phyloP scores from a whole-genome alignment of 1,140 invertebrate genomes.

The Stegodyphus mimosarum region DNA sequence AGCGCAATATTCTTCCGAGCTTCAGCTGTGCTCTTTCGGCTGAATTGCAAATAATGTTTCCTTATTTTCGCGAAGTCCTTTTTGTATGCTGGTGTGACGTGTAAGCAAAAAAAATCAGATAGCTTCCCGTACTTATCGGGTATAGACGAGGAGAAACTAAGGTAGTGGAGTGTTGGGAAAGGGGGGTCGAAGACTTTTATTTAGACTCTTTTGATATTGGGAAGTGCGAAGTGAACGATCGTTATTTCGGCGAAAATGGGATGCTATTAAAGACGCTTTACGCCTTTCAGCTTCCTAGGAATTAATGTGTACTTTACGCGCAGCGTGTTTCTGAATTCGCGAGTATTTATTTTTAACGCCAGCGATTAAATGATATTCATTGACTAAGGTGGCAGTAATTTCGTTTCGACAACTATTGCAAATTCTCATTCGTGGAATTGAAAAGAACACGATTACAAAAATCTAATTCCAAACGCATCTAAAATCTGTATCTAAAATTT shows the following conservation, averaged over 20 bases:
- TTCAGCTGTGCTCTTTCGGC: not conserved
- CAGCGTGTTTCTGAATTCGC: too few relatives aligned
- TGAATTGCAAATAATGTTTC: constrained; percentile 55
- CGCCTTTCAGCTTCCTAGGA: too few relatives aligned
- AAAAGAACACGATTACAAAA: too few relatives aligned
- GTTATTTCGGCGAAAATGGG: constrained; percentile 40
- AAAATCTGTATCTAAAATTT: too few relatives aligned
- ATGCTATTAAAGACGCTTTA: constrained; percentile 25
- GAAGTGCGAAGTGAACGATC: constrained; percentile 29
- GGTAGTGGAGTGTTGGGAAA: not conserved
- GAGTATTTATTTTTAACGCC: too few relatives aligned
- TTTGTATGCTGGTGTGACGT: not conserved
- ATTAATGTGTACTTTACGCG: too few relatives aligned
- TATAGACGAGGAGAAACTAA: not conserved
- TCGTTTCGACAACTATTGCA: too few relatives aligned
- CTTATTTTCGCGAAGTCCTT: constrained; percentile 18
- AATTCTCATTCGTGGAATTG: too few relatives aligned
- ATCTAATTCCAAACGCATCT: too few relatives aligned
- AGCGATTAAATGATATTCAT: too few relatives aligned
- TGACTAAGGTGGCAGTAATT: too few relatives aligned
- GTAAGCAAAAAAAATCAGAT: not conserved
- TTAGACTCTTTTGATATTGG: constrained; percentile 23
- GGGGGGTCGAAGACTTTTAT: constrained; percentile 25
- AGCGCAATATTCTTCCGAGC: constrained; percentile 9
- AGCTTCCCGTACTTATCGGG: not conserved